These are phyloP conservation scores for Kryphioiulus occultus DNA, from an alignment of 2,888 invertebrate genomes.

Conservation along the genomic window DNA sequence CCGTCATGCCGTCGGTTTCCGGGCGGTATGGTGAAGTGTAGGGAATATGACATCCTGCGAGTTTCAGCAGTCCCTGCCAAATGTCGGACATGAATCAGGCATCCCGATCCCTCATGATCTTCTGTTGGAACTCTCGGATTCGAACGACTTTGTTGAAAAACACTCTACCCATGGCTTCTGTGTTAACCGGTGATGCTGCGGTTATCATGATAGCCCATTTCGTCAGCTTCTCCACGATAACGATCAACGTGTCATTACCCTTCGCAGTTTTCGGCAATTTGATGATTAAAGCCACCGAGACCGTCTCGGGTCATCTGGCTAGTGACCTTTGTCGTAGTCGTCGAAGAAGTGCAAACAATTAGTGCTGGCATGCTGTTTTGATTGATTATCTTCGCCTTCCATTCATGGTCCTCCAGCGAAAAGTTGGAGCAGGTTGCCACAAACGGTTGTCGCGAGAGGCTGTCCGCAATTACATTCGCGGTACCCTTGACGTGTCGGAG, in stretches of 20 bases:
- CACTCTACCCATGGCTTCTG: not conserved
- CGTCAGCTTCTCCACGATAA: not conserved
- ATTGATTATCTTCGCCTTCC: no score
- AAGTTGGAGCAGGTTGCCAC: no score
- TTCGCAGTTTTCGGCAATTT: not conserved
- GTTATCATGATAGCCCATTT: not conserved
- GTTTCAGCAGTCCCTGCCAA: not conserved
- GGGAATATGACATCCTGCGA: no score
- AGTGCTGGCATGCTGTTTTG: no score
- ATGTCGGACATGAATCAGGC: not conserved
- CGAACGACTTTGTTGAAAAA: not conserved
- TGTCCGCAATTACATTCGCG: no score
- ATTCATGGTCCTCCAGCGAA: no score
- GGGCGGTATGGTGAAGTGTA: no score
- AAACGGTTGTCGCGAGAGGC: no score
- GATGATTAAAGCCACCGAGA: not conserved
- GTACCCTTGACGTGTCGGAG: no score
- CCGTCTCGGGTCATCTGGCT: not conserved
- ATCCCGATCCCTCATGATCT: not conserved
- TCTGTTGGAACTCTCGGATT: not conserved
- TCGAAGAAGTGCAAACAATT: no score
- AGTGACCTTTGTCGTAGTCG: no score
- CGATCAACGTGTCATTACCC: not conserved
- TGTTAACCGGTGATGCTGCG: not conserved
- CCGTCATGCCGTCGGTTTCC: not conserved